Evolutionary conservation across 2,888 invertebrate species (phyloP).

Genomic region (Melanchra persicariae): DNA sequence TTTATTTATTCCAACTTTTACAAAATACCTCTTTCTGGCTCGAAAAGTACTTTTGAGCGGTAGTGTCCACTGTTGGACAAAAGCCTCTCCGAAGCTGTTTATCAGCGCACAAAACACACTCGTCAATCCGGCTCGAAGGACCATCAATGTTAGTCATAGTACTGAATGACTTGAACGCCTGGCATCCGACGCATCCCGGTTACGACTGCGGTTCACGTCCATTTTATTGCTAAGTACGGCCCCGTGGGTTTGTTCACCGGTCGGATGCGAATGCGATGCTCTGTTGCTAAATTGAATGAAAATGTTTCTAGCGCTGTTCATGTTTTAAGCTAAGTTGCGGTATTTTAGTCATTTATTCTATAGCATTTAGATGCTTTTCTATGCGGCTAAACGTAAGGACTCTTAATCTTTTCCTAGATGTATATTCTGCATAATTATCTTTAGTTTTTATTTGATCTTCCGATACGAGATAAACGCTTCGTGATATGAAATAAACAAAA

Average conservation of each 20-base stretch:
- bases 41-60: too few species aligned
- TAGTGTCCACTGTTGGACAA: not conserved
- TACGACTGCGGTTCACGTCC: constrained; percentile 36
- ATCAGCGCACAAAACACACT: constrained; percentile 11
- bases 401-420: too few species aligned
- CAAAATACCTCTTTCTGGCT: too few species aligned
- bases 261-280: not conserved
- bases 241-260: constrained; percentile 45
- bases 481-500: too few species aligned
- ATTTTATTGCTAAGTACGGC: constrained; percentile 55
- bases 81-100: not conserved
- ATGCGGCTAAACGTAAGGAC: not conserved
- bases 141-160: constrained; percentile 54
- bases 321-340: constrained; percentile 3
- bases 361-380: not conserved
- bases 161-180: constrained; percentile 42
- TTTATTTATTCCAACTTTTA: too few species aligned
- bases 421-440: too few species aligned
- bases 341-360: not conserved
- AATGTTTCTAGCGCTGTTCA: constrained; percentile 15
- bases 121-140: constrained; percentile 35
- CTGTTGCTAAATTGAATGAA: constrained; percentile 36
- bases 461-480: too few species aligned
- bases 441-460: too few species aligned
- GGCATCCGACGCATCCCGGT: constrained; percentile 53